A percentile compares a stretch with the other conserved stretches of the same genome.
Evolutionary conservation across 2,113 vertebrate genomes (phyloP).

Genomic region (Nesogale talazaci): DNA sequence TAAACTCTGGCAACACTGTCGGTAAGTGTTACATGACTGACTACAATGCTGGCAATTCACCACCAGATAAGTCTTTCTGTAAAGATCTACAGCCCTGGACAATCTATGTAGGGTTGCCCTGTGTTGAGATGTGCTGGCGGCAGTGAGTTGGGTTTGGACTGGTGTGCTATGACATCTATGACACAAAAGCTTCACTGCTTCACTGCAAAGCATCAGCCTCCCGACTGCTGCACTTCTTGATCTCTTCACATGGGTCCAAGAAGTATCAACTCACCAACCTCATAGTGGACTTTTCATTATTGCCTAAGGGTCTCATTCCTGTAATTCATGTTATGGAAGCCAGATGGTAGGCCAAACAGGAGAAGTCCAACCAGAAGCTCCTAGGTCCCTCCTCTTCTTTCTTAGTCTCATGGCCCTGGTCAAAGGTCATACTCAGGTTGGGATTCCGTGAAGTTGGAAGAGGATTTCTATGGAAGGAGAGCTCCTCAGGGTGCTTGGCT

Average conservation of each 20-base stretch:
- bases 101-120: no score
- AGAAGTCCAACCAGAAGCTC: not conserved
- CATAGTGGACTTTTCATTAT: not conserved
- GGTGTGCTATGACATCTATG: no score
- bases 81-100: no score
- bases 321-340: not conserved
- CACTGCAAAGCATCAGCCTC: not conserved
- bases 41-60: no score
- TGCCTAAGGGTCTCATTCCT: not conserved
- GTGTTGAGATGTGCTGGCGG: no score
- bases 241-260: not conserved
- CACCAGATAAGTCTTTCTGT: no score
- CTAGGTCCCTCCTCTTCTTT: not conserved
- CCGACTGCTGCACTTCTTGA: not conserved
- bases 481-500: not conserved
- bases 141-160: no score
- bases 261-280: not conserved
- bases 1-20: no score
- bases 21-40: no score
- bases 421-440: not conserved
- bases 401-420: not conserved
- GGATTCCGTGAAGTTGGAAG: not conserved
- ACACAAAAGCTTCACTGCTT: not conserved
- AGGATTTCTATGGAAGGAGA: not conserved
- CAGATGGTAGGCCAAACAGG: not conserved